phyloP scores from a whole-genome alignment of 2,113 vertebrate species.

The Okapia johnstoni region DNA sequence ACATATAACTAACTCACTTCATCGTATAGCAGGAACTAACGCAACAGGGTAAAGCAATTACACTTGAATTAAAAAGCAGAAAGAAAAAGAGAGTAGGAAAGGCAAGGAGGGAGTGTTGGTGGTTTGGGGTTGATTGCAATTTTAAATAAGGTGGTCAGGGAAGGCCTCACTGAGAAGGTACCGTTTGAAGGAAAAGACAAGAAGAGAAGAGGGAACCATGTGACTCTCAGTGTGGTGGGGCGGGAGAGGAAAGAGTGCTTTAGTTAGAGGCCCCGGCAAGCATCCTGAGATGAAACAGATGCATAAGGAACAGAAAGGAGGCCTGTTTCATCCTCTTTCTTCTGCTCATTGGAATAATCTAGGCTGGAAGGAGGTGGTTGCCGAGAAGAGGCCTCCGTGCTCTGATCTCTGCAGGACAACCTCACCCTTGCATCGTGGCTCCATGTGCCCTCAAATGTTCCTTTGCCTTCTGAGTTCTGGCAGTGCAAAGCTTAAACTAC shows the following conservation, averaged over 20 bases:
- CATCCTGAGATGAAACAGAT: not conserved
- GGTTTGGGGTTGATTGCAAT: not conserved
- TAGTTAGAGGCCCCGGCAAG: not conserved
- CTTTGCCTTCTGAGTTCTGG: not conserved
- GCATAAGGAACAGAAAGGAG: not conserved
- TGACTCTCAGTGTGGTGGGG: not conserved
- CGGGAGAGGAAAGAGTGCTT: not conserved
- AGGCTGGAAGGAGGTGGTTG: not conserved
- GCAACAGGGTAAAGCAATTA: not conserved
- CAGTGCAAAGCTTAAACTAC: not conserved
- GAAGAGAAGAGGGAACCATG: not conserved
- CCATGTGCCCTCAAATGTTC: not conserved
- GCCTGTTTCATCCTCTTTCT: not conserved
- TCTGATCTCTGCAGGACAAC: not conserved
- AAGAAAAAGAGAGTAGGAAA: not conserved
- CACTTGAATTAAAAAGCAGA: not conserved
- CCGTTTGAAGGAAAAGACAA: not conserved
- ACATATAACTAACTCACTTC: not conserved
- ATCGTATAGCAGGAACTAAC: not conserved
- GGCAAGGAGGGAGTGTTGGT: not conserved
- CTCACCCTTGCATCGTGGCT: not conserved
- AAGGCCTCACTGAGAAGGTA: not conserved
- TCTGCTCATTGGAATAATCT: not conserved
- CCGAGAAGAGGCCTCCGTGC: not conserved
- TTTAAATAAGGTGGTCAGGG: not conserved